These are phyloP conservation scores for Prolemur simus DNA, from an alignment of 2,113 vertebrate genomes.

Conservation along the genomic window DNA sequence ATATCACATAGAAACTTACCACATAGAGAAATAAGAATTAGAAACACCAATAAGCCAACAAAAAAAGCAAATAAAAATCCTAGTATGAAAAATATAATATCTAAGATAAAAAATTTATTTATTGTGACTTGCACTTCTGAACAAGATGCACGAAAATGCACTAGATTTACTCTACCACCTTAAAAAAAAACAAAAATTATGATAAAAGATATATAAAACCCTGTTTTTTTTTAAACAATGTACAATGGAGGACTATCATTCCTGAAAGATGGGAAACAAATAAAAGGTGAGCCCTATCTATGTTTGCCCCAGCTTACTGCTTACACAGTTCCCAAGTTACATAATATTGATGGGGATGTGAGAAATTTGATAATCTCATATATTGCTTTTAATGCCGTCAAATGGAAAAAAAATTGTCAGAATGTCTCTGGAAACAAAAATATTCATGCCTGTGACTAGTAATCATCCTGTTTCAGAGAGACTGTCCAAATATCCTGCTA, in stretches of 20 bases:
- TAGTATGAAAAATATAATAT: background rate
- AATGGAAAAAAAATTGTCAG: slow-evolving; percentile 15
- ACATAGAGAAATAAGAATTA: background rate
- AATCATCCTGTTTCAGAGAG: slow-evolving; percentile 8
- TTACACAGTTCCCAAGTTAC: background rate
- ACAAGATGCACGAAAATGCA: background rate
- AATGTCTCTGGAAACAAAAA: slow-evolving; percentile 16
- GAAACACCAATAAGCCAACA: background rate
- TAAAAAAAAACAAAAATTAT: background rate
- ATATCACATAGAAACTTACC: background rate
- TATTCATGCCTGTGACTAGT: background rate
- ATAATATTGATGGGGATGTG: background rate
- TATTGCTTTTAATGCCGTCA: background rate
- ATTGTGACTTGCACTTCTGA: background rate
- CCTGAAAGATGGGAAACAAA: background rate
- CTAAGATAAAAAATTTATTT: background rate
- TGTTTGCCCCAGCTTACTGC: background rate
- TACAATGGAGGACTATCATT: background rate
- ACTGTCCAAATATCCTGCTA: background rate
- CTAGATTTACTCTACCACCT: background rate
- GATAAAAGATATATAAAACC: background rate
- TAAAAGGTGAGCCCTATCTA: background rate
- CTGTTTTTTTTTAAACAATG: background rate
- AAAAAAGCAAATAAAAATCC: background rate
- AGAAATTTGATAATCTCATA: background rate